Evolutionary conservation across 2,888 invertebrate species (phyloP), one percentile per base, ranked within the genome.

Genomic region (Alsophila aescularia): DNA sequence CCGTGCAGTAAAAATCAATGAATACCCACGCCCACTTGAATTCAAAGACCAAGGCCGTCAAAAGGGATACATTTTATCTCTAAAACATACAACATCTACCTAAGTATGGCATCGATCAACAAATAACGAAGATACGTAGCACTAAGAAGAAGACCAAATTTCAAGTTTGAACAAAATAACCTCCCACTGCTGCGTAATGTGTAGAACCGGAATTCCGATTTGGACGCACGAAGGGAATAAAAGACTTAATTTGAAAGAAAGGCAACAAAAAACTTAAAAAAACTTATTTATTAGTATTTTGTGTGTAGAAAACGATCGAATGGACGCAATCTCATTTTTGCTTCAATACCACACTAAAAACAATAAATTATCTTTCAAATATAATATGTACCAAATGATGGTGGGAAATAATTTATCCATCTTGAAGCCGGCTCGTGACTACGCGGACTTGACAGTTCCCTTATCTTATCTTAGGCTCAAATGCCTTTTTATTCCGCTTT

Each of bases 321-420:
- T 24, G 24, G 24, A 24, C 24, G 7, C 24, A 24, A 2, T 24
- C 5, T 8, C 24, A 2, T 5, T 1, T 24, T 24, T 18, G 5
- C 18, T 18, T 5, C 18, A 24, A 7, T 24, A 24, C 24, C 9
- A 4, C 10, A 29, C 29, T n/a, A n/a, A n/a, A n/a, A 7, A 39
- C 36, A 18, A n/a, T n/a, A 45, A 40, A 40, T 15, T 29, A 21
- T 44, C 14, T 35, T 43, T 40, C 21, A 47, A 47, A 37, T 34
- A n/a, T n/a, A n/a, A 42, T 42, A 31, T 34, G 16, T 39, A 49
- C 47, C 51, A 31, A 16, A n/a, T 27, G 47, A 39, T 37, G 32
- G 40, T 16, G 40, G 40, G 45, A 65, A 60, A 71, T 73, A 72
- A 80, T 79, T 80, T 78, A n/a, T n/a, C n/a, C n/a, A 79, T 79